These are phyloP conservation scores for Babyrousa celebensis DNA, from an alignment of 2,797 vertebrate genomes.

Conservation along the genomic window DNA sequence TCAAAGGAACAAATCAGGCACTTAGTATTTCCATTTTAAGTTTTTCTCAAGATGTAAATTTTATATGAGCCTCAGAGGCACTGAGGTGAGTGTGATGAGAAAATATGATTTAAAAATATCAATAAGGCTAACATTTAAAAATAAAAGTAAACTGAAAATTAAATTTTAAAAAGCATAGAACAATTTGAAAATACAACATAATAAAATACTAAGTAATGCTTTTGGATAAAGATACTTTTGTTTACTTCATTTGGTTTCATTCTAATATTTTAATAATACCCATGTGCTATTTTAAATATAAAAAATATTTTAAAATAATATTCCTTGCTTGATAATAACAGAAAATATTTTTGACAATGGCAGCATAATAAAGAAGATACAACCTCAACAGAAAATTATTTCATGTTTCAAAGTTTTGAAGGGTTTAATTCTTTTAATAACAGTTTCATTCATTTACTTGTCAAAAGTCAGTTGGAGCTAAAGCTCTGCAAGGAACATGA, in stretches of 20 bases:
- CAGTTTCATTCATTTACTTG: constrained; percentile 74
- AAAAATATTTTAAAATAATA: background rate
- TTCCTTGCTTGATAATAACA: background rate
- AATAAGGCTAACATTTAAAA: background rate
- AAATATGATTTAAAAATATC: background rate
- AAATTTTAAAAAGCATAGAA: background rate
- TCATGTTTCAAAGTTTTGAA: constrained; percentile 7
- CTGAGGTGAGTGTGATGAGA: background rate
- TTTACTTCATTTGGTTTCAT: constrained; percentile 8
- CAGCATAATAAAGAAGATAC: background rate
- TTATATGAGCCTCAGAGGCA: background rate
- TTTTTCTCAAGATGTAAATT: background rate
- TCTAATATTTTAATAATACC: background rate
- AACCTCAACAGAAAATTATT: constrained; percentile 16
- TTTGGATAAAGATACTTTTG: background rate
- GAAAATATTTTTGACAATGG: background rate
- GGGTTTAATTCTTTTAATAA: constrained; percentile 40
- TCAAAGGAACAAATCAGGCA: background rate
- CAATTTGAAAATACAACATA: background rate
- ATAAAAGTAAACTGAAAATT: constrained; percentile 1
- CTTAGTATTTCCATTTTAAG: constrained; percentile 40
- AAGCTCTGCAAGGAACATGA: constrained; percentile 53
- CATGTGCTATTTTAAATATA: background rate
- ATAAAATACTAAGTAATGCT: background rate
- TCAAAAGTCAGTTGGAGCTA: constrained; percentile 76